Evolutionary conservation across 2,888 invertebrate species (phyloP), one percentile per base, ranked within the genome.

Genomic region (Trisateles emortualis): DNA sequence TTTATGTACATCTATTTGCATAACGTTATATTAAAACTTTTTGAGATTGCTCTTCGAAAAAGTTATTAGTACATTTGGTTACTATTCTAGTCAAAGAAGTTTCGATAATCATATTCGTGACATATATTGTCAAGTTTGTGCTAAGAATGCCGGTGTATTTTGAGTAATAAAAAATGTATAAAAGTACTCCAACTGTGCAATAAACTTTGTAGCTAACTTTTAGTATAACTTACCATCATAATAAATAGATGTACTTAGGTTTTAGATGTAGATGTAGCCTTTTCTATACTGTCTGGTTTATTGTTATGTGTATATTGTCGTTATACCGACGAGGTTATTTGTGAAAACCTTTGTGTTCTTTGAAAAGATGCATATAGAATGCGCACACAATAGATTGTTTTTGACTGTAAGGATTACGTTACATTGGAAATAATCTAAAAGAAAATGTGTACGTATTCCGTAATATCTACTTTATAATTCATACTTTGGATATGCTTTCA

Each of bases 1-100:
- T 53, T 40, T 55, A 26, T 46, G 39, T 38, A 13, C 13, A 22
- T 6, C 17, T 42, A 53, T 69, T 56, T 62, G 47, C 67, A 66
- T 66, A 52, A 56, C 40, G 35, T 44, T n/a, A n/a, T n/a, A n/a
- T n/a, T 46, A 16, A 46, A 65, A 68, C 48, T 64, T 67, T 52
- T 39, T 14, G 36, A 29, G 36, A 47, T 46, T 33, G 29, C 50
- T 56, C 24, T 46, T 14, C 14, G 6, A 33, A 33, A 33, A 33
- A 33, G 33, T 33, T 33, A 49, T 51, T 49, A 40, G 49, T 43
- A 46, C 48, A 52, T 50, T 55, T 49, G 45, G 4, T 52, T 58
- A 22, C 44, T 42, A 32, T 33, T 29, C 44, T 32, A 58, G 33
- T 65, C 43, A 36, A 33, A 30, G 19, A 44, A 29, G 19, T 48